These are phyloP conservation scores for Catostylus mosaicus DNA, from an alignment of 30 jellyfish, hydroid and myxozoan genomes.

Conservation along the genomic window DNA sequence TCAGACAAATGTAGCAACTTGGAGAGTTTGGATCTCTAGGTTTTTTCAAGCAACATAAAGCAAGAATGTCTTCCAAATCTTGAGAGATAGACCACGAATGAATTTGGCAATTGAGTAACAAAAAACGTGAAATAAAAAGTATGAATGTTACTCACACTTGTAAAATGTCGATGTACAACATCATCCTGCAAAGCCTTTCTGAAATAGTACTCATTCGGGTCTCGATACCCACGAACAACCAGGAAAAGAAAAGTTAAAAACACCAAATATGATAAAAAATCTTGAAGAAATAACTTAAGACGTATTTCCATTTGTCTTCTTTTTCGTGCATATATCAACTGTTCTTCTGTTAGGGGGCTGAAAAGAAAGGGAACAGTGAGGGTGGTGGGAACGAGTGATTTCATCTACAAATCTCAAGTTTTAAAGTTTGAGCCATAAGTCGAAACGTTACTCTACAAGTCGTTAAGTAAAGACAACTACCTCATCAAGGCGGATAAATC, in stretches of 20 bases:
- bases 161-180: slow-evolving; percentile 40
- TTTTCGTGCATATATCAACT: slow-evolving; percentile 60
- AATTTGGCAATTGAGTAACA: too few relatives aligned
- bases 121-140: background rate
- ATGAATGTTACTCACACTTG: slow-evolving; percentile 3
- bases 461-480: too few relatives aligned
- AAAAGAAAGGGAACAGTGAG: background rate
- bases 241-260: slow-evolving; percentile 54
- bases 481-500: too few relatives aligned
- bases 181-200: slow-evolving; percentile 52
- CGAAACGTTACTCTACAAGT: too few relatives aligned
- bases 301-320: slow-evolving; percentile 57
- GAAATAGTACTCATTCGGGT: slow-evolving; percentile 59
- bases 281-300: slow-evolving; percentile 51
- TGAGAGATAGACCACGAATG: too few relatives aligned
- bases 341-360: slow-evolving; percentile 73
- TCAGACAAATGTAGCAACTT: background rate
- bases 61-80: too few relatives aligned
- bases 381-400: background rate
- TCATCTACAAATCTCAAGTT: background rate
- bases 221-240: slow-evolving; percentile 81
- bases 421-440: too few relatives aligned
- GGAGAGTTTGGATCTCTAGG: background rate
- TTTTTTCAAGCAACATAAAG: background rate
- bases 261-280: slow-evolving; percentile 53